Evolutionary conservation across 2,797 vertebrate genomes (phyloP), one percentile per base, ranked within the genome.

Genomic region (Gymnodraco acuticeps): DNA sequence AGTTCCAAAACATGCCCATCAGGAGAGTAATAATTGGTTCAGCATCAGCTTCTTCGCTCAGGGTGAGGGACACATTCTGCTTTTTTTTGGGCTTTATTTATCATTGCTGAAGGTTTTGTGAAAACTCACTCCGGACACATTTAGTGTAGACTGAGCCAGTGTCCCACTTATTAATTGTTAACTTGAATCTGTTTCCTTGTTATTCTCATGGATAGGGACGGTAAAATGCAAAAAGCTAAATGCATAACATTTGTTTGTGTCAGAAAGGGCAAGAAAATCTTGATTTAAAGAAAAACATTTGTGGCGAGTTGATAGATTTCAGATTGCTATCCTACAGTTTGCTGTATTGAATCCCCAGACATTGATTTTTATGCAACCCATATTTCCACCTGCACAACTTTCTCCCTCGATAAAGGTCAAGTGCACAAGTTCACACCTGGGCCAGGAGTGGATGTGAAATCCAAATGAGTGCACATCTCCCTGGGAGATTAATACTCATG

Each of bases 21-120:
- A 91, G 90, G 89, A 87, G 73, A 50, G 80, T 89, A 90, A 68
- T 91, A 92, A 92, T 91, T 93, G 88, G 87, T 84, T 87, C 75
- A 43, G 61, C 77, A 53, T 71, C 38, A 54, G 68, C 65, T 56
- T 64, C 61, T 58, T 70, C 50, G 65, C 64, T 78, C 42, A 10
- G 74, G 55, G 78, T 81, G 80, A 77, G 83, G 83, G 83, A 80
- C 72, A 55, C 42, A 5, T 65, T 84, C 80, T 71, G 48, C 61
- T 65, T 38, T 80, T 63, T 70, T 59, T 78, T 43, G 17, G 38
- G 64, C 73, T 72, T 73, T 82, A 70, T 83, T 87, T 78, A 76
- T 80, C 60, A 75, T 50, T 71, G 56, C 75, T 74, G 68, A 70
- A 72, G 59, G 80, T 77, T 76, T 85, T 85, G 43, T 65, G 51